Evolutionary conservation across 2,888 invertebrate species (phyloP).

Genomic region (Athalia cordata): DNA sequence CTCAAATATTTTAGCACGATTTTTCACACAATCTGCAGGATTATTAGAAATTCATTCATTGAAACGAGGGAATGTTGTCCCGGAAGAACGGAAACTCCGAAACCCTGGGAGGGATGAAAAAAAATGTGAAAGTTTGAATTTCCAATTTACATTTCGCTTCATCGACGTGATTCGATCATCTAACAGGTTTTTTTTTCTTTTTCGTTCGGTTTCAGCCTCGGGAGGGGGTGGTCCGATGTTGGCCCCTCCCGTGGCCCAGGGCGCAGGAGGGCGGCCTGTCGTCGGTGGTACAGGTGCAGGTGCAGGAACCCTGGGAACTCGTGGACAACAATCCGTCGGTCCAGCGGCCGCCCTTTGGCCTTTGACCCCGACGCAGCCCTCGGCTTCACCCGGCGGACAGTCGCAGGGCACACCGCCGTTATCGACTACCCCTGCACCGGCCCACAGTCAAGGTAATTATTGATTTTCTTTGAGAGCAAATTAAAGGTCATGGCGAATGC

Average conservation of each 20-base stretch:
- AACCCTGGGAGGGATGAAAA: no score
- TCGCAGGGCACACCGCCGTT: slow-evolving; percentile 68
- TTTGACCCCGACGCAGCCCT: slow-evolving; percentile 72
- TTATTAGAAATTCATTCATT: no score
- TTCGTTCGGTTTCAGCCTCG: slow-evolving; percentile 65
- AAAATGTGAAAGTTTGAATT: neutral
- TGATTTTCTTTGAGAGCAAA: neutral
- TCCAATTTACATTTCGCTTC: neutral
- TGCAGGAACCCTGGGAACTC: slow-evolving; percentile 61
- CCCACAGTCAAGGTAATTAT: slow-evolving; percentile 67
- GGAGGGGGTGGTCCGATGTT: slow-evolving; percentile 73
- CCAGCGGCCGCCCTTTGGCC: slow-evolving; percentile 73
- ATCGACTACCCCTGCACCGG: slow-evolving; percentile 68
- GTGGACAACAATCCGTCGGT: slow-evolving; percentile 70
- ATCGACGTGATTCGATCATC: neutral
- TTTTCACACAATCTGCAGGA: no score
- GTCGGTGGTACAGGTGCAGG: slow-evolving; percentile 65
- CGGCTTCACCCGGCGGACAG: slow-evolving; percentile 63
- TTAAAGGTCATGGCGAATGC: neutral
- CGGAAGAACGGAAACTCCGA: no score
- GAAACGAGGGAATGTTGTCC: no score
- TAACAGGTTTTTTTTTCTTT: neutral
- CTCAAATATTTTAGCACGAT: no score
- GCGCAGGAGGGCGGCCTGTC: slow-evolving; percentile 66
- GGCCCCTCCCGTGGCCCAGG: slow-evolving; percentile 72